phyloP scores from a whole-genome alignment of 2,113 vertebrate species.

The Ondatra zibethicus region DNA sequence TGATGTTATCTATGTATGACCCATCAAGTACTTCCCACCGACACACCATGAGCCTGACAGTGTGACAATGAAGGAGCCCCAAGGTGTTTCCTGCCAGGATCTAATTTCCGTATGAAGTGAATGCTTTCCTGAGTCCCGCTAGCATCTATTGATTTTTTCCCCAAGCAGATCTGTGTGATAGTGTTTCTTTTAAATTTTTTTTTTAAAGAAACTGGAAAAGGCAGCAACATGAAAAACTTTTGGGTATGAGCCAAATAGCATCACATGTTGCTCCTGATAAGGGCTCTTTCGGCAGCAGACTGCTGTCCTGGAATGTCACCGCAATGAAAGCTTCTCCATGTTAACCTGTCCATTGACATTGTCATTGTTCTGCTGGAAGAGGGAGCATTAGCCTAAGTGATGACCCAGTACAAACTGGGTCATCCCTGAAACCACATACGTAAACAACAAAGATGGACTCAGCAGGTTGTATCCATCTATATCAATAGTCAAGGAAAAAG shows the following conservation, averaged over 20 bases:
- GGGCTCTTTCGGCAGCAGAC: constrained; percentile 7
- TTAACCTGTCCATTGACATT: too few species aligned
- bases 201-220: not conserved
- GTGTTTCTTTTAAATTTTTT: not conserved
- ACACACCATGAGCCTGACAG: not conserved
- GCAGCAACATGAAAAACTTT: not conserved
- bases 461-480: not conserved
- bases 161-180: not conserved
- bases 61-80: not conserved
- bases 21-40: not conserved
- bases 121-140: not conserved
- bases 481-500: not conserved
- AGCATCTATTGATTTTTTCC: not conserved
- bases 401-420: not conserved
- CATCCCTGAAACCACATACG: not conserved
- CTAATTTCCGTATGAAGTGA: not conserved
- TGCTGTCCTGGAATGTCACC: too few species aligned
- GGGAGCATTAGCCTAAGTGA: not conserved
- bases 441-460: not conserved
- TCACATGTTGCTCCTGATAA: not conserved
- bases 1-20: not conserved
- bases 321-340: not conserved
- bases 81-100: not conserved
- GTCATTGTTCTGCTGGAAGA: not conserved
- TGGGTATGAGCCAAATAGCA: not conserved